A percentile compares a stretch with the other conserved stretches of the same genome.
phyloP scores from a whole-genome alignment of 2,888 invertebrate genomes.

The Nemapogon koenigi region DNA sequence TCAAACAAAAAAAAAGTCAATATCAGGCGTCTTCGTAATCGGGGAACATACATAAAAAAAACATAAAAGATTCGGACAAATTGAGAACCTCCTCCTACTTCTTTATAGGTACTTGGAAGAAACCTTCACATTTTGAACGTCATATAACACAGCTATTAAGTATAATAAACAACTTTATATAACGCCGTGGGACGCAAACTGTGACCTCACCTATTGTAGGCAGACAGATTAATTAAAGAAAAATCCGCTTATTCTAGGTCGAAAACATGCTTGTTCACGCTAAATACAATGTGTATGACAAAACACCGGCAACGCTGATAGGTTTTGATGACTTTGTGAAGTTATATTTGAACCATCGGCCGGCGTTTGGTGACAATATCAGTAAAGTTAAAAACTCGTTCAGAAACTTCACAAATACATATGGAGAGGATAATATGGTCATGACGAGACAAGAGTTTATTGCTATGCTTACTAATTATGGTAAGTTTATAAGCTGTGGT shows the following conservation, averaged over 20 bases:
- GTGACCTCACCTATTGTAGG: no score
- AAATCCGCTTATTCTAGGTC: slow-evolving; percentile 43
- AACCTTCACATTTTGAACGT: no score
- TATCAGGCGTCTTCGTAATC: no score
- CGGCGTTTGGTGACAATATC: slow-evolving; percentile 59
- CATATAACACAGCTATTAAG: no score
- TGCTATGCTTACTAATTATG: slow-evolving; percentile 36
- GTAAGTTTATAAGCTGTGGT: slow-evolving; percentile 20
- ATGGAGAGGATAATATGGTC: slow-evolving; percentile 20
- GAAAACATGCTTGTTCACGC: slow-evolving; percentile 68
- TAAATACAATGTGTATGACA: slow-evolving; percentile 56
- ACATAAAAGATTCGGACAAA: no score
- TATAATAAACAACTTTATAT: no score
- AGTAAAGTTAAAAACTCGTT: slow-evolving; percentile 54
- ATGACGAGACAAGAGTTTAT: slow-evolving; percentile 47
- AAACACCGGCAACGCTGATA: slow-evolving; percentile 54
- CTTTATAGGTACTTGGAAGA: no score
- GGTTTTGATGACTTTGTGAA: slow-evolving; percentile 71
- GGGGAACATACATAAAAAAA: no score
- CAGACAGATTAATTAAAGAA: no score
- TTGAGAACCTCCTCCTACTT: no score
- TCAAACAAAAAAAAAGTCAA: no score
- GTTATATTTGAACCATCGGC: slow-evolving; percentile 71
- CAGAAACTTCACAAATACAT: slow-evolving; percentile 33
- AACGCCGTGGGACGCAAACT: no score